Percentiles rank a stretch among this genome's conserved stretches.
These are phyloP conservation scores for Conus betulinus DNA, from an alignment of 1,140 invertebrate genomes.

Conservation along the genomic window DNA sequence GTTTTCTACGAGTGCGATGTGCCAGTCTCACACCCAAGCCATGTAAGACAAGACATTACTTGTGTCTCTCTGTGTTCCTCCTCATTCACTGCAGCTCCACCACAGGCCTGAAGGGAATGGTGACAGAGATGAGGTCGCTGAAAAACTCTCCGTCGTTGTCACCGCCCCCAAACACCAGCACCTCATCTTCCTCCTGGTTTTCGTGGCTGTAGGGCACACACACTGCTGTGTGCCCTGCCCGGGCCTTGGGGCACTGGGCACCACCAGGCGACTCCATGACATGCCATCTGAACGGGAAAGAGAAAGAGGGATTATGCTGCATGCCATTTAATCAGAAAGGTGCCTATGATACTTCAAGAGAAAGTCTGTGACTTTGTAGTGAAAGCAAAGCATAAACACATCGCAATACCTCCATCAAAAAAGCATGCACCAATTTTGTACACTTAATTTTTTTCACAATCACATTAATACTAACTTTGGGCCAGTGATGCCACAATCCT, in stretches of 20 bases:
- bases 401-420: too few relatives aligned
- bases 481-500: too few relatives aligned
- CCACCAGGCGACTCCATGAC: slow-evolving; percentile 60
- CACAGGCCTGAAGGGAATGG: slow-evolving; percentile 63
- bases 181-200: slow-evolving; percentile 70
- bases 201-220: slow-evolving; percentile 70
- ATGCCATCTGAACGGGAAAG: slow-evolving; percentile 49
- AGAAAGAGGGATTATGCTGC: neutral
- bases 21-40: too few relatives aligned
- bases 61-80: too few relatives aligned
- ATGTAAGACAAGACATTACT: too few relatives aligned
- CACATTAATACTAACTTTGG: too few relatives aligned
- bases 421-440: too few relatives aligned
- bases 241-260: slow-evolving; percentile 55
- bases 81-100: slow-evolving; percentile 7
- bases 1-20: too few relatives aligned
- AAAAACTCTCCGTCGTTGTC: slow-evolving; percentile 73
- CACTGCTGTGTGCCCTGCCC: slow-evolving; percentile 67
- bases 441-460: too few relatives aligned
- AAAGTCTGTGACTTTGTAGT: too few relatives aligned
- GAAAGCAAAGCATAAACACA: too few relatives aligned
- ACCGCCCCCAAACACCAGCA: slow-evolving; percentile 72
- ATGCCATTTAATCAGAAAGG: neutral
- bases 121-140: slow-evolving; percentile 65
- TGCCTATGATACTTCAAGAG: too few relatives aligned